phyloP scores from a whole-genome alignment of 2,113 vertebrate species.

The Struthio camelus region DNA sequence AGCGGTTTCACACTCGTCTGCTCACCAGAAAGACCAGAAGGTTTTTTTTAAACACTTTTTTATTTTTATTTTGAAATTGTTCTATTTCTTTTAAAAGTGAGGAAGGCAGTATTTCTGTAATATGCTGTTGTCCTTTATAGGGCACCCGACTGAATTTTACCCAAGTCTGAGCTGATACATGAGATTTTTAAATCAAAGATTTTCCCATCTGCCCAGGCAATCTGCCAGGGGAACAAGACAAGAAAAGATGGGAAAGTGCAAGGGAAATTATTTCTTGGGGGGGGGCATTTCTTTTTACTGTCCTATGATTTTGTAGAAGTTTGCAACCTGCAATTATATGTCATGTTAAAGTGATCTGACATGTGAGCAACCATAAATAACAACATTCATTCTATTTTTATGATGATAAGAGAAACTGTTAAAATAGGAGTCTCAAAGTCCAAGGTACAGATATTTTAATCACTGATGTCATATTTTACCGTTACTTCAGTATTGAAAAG shows the following conservation, averaged over 20 bases:
- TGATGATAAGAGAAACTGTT: not conserved
- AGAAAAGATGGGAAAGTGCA: not conserved
- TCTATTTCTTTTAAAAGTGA: not conserved
- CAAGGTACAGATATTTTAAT: not conserved
- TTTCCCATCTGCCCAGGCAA: not conserved
- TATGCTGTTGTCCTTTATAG: not conserved
- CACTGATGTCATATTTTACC: not conserved
- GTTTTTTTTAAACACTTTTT: no score
- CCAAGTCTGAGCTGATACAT: not conserved
- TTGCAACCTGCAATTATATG: not conserved
- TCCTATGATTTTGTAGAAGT: not conserved
- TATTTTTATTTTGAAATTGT: not conserved
- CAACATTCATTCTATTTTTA: not conserved
- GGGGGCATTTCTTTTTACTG: not conserved
- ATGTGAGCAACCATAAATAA: not conserved
- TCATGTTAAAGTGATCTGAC: not conserved
- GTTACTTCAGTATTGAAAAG: not conserved
- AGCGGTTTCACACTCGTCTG: accelerated
- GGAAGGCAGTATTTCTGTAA: not conserved
- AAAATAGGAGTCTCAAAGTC: not conserved
- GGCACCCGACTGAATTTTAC: accelerated
- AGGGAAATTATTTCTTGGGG: not conserved
- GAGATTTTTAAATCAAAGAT: not conserved
- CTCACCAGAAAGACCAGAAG: no score
- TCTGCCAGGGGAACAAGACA: not conserved